Conservation (phyloP, 2,113 vertebrate species). For the Zapornia atra region DNA sequence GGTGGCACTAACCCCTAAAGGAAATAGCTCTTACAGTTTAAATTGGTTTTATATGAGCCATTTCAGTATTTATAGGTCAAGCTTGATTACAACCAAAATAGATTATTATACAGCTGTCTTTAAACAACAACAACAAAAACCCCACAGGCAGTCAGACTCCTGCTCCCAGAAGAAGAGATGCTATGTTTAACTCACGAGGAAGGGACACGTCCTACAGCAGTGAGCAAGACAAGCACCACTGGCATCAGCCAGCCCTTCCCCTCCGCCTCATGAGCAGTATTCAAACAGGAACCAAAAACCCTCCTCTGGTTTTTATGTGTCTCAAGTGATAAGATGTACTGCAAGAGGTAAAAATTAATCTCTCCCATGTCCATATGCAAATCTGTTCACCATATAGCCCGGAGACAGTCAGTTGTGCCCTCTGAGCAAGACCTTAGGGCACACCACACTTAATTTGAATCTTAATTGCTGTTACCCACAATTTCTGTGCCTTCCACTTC, state of each 20-base stretch:
- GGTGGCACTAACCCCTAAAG: not conserved
- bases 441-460: accelerated
- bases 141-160: not conserved
- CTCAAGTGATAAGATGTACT: not conserved
- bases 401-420: not conserved
- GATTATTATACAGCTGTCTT: not conserved
- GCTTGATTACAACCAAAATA: not conserved
- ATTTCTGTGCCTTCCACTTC: not conserved
- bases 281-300: not conserved
- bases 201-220: not conserved
- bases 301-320: accelerated
- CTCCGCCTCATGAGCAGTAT: not conserved
- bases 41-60: not conserved
- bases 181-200: not conserved
- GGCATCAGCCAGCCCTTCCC: not conserved
- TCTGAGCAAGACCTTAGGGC: not conserved
- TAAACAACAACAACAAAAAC: not conserved
- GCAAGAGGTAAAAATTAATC: not conserved
- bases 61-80: constrained; percentile 3
- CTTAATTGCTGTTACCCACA: not conserved
- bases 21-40: not conserved
- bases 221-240: not conserved
- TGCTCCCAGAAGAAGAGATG: not conserved
- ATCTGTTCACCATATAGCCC: not conserved
- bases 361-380: not conserved